These are phyloP conservation scores for Aradophagus sp. DNA, from an alignment of 1,140 invertebrate species.

Conservation along the genomic window DNA sequence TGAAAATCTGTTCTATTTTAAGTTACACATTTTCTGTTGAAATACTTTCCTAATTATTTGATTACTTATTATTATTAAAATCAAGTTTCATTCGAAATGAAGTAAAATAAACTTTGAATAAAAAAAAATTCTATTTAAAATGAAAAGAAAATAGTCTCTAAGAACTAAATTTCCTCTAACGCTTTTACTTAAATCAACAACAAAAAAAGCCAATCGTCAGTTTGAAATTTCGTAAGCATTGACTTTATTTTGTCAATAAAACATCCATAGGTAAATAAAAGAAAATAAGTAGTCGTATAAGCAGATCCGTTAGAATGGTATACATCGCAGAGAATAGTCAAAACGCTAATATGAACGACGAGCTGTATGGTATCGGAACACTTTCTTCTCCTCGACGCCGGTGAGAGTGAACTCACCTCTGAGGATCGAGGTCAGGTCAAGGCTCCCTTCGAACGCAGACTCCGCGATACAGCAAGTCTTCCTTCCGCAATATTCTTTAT, in stretches of 20 bases:
- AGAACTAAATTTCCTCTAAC: too few relatives aligned
- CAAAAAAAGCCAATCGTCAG: too few relatives aligned
- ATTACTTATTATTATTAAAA: too few relatives aligned
- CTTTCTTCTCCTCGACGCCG: constrained; percentile 73
- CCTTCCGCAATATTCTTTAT: constrained; percentile 44
- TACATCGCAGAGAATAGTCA: constrained; percentile 28
- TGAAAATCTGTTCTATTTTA: too few relatives aligned
- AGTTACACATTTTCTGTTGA: too few relatives aligned
- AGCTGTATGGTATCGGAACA: constrained; percentile 69
- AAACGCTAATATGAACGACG: constrained; percentile 55
- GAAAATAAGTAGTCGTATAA: constrained; percentile 2
- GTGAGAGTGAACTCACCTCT: constrained; percentile 74
- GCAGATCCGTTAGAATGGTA: constrained; percentile 31
- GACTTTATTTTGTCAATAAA: constrained; percentile 14
- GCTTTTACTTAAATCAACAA: too few relatives aligned
- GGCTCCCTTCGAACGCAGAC: constrained; percentile 69
- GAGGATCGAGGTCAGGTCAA: constrained; percentile 76
- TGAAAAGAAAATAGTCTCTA: too few relatives aligned
- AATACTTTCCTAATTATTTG: too few relatives aligned
- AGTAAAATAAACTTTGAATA: too few relatives aligned
- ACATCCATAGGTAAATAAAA: constrained; percentile 11
- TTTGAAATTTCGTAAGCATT: too few relatives aligned
- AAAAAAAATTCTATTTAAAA: too few relatives aligned
- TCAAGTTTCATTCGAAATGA: too few relatives aligned
- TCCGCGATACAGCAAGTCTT: constrained; percentile 51